phyloP scores from a whole-genome alignment of 2,113 vertebrate genomes.

The Lepisosteus oculatus region DNA sequence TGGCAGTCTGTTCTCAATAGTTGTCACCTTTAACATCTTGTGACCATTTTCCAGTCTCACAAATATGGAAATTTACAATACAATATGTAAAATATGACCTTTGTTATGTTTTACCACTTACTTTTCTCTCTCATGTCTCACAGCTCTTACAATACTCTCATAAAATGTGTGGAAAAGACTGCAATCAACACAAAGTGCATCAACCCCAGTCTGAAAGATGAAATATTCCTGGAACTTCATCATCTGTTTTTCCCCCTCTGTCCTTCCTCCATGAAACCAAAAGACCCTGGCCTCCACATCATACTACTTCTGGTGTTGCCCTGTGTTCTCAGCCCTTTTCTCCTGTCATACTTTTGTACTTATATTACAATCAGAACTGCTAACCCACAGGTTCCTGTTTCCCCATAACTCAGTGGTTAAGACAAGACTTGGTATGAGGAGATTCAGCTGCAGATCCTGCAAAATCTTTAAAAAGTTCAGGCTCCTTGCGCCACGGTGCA shows the following conservation, averaged over 20 bases:
- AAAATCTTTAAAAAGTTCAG: no score
- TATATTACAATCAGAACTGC: slow-evolving; percentile 13
- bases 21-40: no score
- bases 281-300: slow-evolving; percentile 40
- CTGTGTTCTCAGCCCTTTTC: slow-evolving; percentile 32
- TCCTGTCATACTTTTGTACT: slow-evolving; percentile 43
- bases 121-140: slow-evolving; percentile 19
- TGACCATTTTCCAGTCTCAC: no score
- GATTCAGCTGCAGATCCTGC: no score
- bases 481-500: no score
- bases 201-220: slow-evolving; percentile 25
- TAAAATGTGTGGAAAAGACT: slow-evolving; percentile 32
- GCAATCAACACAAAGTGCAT: neutral
- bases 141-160: slow-evolving; percentile 53
- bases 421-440: no score
- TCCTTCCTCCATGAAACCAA: slow-evolving; percentile 7
- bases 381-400: neutral
- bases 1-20: no score
- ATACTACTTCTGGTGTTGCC: slow-evolving; percentile 45
- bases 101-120: neutral
- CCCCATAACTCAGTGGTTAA: no score
- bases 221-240: slow-evolving; percentile 52
- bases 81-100: no score
- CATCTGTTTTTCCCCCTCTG: slow-evolving; percentile 48
- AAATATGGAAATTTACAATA: no score